A percentile compares a stretch with the other conserved stretches of the same genome.
phyloP scores from a whole-genome alignment of 1,140 invertebrate genomes.

The Chlorops oryzae region DNA sequence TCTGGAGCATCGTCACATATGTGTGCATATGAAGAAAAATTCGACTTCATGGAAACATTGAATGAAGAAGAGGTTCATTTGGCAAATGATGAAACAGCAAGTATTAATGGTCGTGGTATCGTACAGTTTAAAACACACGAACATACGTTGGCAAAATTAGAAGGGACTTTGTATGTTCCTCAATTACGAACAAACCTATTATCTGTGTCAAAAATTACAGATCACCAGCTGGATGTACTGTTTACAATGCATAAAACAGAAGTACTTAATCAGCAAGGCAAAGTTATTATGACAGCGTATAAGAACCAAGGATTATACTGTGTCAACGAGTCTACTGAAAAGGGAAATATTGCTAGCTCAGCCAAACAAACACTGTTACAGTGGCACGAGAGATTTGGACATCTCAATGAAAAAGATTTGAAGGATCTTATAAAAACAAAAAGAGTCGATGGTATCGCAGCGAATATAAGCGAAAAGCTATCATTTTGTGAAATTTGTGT shows the following conservation, averaged over 20 bases:
- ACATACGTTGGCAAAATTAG: slow-evolving; percentile 1
- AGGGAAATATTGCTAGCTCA: no score
- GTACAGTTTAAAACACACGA: slow-evolving; percentile 1
- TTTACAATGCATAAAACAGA: background rate
- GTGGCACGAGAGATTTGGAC: background rate
- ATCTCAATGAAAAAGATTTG: background rate
- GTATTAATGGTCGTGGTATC: background rate
- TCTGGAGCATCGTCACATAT: slow-evolving; percentile 16
- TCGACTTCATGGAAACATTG: slow-evolving; percentile 2
- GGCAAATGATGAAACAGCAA: background rate
- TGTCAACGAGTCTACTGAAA: background rate
- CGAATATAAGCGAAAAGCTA: background rate
- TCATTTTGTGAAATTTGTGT: slow-evolving; percentile 13
- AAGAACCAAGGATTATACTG: background rate
- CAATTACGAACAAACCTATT: background rate
- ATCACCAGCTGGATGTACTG: no score
- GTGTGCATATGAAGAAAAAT: slow-evolving; percentile 13
- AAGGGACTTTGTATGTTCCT: slow-evolving; percentile 1
- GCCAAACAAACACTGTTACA: no score
- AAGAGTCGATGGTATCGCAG: background rate
- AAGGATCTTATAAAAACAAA: slow-evolving; percentile 6
- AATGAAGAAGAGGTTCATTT: background rate
- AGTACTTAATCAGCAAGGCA: background rate
- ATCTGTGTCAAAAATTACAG: no score
- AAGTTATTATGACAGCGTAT: background rate